Evolutionary conservation across 2,113 vertebrate species (phyloP), one percentile per base, ranked within the genome.

Genomic region (Labrus mixtus): DNA sequence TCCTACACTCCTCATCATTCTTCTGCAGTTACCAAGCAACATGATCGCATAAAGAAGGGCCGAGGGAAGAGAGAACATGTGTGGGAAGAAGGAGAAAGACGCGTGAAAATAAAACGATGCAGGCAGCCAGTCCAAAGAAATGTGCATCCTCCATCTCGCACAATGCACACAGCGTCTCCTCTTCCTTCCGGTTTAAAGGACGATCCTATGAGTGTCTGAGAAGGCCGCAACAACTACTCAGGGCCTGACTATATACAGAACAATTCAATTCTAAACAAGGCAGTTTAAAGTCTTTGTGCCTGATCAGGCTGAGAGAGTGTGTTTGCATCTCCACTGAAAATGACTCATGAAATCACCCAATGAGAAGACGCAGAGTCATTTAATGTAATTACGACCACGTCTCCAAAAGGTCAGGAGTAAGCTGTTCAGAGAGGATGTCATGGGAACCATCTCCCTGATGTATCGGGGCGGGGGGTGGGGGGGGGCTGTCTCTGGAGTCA

Each of bases 21-120:
- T 87, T 85, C 76, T 77, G 81, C 87, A 82, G 92, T 93, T 93
- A 91, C 92, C 85, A 92, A 78, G 92, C 92, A 92, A 93, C 92
- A 84, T 90, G 85, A 91, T 89, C 79, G 17, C 81, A 81, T 86
- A 78, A 84, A 87, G 82, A 81, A 87, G 82, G 82, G 71, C 76
- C 9, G 73, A 84, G 76, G 46, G 78, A 82, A 86, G 77, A 80
- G 82, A 76, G 84, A 91, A 87, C 73, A 88, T 83, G 90, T 89
- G 91, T 90, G 87, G 91, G 90, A 59, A 91, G 89, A 20, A 87
- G 74, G 66, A 85, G 82, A 70, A 86, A 78, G 80, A 89, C 53
- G 81, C 64, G 60, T 56, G 82, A 83, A 87, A 84, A 87, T 59
- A 65, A 79, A 90, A 80, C 58, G 70, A 85, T 69, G 76, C 82